Evolutionary conservation across 2,113 vertebrate genomes (phyloP).

Genomic region (Leptocoma aspasia): DNA sequence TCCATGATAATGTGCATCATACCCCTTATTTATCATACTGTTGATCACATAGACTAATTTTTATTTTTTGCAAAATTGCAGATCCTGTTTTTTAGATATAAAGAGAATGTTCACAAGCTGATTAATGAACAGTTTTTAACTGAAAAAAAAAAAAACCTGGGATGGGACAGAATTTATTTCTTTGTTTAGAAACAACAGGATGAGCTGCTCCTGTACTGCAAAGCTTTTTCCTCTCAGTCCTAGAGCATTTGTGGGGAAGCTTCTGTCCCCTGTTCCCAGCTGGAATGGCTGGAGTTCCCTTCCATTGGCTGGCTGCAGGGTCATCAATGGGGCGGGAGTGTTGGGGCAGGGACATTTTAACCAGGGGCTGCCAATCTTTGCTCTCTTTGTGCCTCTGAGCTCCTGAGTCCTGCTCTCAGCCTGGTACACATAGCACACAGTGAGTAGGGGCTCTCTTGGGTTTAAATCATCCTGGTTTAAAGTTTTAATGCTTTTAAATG

Average conservation of each 20-base stretch:
- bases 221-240: background rate
- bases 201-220: background rate
- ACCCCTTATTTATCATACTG: background rate
- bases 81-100: background rate
- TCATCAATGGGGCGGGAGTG: background rate
- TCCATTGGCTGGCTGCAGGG: conserved; percentile 29
- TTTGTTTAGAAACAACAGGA: background rate
- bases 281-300: background rate
- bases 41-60: background rate
- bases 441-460: background rate
- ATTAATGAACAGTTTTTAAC: background rate
- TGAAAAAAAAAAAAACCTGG: background rate
- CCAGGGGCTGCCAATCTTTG: background rate
- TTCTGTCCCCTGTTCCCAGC: background rate
- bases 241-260: background rate
- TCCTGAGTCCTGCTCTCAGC: background rate
- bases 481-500: background rate
- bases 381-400: background rate
- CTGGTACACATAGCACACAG: background rate
- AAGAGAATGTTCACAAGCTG: background rate
- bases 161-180: background rate
- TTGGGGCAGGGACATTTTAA: background rate
- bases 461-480: background rate
- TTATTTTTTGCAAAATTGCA: background rate
- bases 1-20: background rate